Percentiles rank a stretch among this genome's conserved stretches.
These are phyloP conservation scores for Phataginus tricuspis DNA, from an alignment of 2,797 vertebrate species.

Conservation along the genomic window DNA sequence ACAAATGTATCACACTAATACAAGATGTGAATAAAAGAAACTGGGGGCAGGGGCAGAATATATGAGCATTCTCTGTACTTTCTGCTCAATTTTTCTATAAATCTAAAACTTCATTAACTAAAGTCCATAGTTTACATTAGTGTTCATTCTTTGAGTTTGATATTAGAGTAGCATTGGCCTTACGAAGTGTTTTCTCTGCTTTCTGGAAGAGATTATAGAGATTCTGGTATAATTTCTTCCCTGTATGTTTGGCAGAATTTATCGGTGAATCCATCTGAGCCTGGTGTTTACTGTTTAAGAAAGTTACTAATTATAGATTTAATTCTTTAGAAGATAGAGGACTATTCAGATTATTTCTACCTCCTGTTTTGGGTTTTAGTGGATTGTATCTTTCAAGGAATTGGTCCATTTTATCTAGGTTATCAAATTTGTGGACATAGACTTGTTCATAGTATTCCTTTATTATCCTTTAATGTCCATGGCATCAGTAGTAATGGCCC, in stretches of 20 bases:
- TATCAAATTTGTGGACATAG: background rate
- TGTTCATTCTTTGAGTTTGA: background rate
- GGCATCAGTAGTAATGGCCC: background rate
- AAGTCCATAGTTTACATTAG: background rate
- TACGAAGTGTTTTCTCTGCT: background rate
- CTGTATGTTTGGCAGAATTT: background rate
- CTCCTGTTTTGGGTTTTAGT: background rate
- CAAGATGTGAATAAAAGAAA: background rate
- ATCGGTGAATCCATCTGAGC: background rate
- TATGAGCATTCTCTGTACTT: background rate
- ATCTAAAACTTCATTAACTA: background rate
- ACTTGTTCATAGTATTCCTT: background rate
- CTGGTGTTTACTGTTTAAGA: background rate
- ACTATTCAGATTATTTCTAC: background rate
- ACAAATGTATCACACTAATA: background rate
- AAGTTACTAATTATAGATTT: background rate
- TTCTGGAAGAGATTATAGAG: background rate
- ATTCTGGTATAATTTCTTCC: background rate
- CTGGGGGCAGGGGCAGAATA: background rate
- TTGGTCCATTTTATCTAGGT: background rate
- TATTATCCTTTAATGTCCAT: background rate
- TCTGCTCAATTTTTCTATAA: background rate
- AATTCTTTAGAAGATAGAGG: background rate
- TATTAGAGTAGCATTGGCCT: background rate
- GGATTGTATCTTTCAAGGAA: background rate